Evolutionary conservation across 2,113 vertebrate species (phyloP).

Genomic region (Elephantulus edwardii): DNA sequence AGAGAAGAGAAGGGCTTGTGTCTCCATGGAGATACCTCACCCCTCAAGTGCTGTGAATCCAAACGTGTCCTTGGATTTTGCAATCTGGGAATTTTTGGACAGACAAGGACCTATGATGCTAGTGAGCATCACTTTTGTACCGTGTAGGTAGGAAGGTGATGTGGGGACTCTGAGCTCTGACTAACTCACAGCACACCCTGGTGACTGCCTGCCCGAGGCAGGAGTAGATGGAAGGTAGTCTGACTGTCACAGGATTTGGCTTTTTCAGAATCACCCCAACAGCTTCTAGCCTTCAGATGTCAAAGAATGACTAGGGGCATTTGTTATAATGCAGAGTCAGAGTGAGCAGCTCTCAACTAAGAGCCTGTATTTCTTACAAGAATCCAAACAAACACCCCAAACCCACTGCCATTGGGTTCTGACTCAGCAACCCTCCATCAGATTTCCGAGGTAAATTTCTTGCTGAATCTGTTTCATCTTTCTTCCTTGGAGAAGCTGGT

Average conservation of each 20-base stretch:
- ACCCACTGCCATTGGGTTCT: too few species aligned
- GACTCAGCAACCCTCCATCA: too few species aligned
- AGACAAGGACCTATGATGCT: neutral
- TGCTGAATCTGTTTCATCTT: too few species aligned
- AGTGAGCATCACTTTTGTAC: neutral
- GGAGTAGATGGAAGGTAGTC: neutral
- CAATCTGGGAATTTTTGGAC: neutral
- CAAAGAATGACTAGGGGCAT: neutral
- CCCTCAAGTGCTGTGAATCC: neutral
- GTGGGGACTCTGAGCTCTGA: neutral
- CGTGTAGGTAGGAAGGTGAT: too few species aligned
- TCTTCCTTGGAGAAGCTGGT: too few species aligned
- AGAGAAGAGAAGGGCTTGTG: fast-evolving
- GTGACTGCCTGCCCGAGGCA: fast-evolving
- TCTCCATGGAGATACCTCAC: fast-evolving
- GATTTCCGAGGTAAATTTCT: too few species aligned
- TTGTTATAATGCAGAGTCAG: neutral
- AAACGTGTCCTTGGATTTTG: neutral
- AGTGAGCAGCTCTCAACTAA: neutral
- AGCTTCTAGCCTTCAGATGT: fast-evolving
- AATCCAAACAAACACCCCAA: too few species aligned
- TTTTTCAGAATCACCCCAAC: neutral
- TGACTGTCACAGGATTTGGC: neutral
- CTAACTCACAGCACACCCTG: neutral
- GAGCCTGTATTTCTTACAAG: neutral